These are phyloP conservation scores for Oxyura jamaicensis DNA, from an alignment of 2,113 vertebrate species.

Conservation along the genomic window DNA sequence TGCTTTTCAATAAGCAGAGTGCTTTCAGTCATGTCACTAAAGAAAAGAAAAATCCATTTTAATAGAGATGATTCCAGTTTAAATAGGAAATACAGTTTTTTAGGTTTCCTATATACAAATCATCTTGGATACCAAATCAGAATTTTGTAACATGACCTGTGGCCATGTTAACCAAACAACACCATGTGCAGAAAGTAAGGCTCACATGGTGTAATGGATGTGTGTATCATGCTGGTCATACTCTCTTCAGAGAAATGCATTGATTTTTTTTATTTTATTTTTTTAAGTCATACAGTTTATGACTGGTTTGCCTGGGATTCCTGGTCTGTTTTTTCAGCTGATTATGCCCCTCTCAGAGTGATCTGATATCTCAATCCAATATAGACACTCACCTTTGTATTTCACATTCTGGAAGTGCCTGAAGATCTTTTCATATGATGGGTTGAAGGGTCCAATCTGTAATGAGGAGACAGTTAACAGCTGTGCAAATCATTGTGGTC, in stretches of 20 bases:
- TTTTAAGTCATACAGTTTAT: neutral
- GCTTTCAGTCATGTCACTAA: neutral
- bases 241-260: neutral
- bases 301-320: neutral
- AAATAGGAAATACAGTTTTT: neutral
- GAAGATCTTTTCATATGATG: slow-evolving; percentile 88
- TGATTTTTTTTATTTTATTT: neutral
- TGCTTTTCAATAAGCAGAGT: neutral
- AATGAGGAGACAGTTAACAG: slow-evolving; percentile 39
- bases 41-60: neutral
- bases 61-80: neutral
- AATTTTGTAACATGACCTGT: neutral
- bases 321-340: neutral
- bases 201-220: neutral
- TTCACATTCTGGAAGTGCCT: slow-evolving; percentile 83
- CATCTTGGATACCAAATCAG: neutral
- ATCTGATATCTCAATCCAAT: neutral
- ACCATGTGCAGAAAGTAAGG: neutral
- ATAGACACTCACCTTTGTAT: slow-evolving; percentile 84
- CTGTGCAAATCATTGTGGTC: neutral
- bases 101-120: neutral
- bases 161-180: neutral
- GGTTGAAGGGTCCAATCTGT: slow-evolving; percentile 88
- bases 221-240: neutral
- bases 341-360: neutral